phyloP scores from a whole-genome alignment of 2,797 vertebrate species.

The Lophius americanus region DNA sequence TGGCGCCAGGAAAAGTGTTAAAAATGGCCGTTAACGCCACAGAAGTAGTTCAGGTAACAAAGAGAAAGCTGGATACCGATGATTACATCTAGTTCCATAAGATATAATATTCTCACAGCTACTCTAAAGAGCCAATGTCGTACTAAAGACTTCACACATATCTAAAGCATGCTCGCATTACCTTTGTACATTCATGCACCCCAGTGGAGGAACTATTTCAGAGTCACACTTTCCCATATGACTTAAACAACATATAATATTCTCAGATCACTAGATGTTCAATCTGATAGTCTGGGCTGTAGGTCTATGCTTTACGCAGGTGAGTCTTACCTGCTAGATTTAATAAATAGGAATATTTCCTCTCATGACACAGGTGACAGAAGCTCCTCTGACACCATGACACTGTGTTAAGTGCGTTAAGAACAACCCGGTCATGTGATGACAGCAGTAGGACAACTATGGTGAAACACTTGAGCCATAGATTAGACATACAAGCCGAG shows the following conservation, averaged over 20 bases:
- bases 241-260: background rate
- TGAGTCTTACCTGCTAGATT: constrained; percentile 33
- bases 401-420: constrained; percentile 12
- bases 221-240: background rate
- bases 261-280: background rate
- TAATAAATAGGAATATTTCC: constrained; percentile 12
- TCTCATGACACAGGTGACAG: constrained; percentile 16
- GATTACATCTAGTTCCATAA: too few relatives aligned
- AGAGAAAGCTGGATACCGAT: too few relatives aligned
- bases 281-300: background rate
- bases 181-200: background rate
- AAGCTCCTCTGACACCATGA: constrained; percentile 5
- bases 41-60: too few relatives aligned
- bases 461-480: background rate
- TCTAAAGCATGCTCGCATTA: too few relatives aligned
- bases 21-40: background rate
- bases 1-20: background rate
- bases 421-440: constrained; percentile 3
- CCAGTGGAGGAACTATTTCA: background rate
- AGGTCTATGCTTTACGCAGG: constrained; percentile 33
- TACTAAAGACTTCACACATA: too few relatives aligned
- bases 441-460: constrained; percentile 1
- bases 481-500: constrained; percentile 36
- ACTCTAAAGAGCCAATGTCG: too few relatives aligned
- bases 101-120: too few relatives aligned